Evolutionary conservation across 92 coral and sea anemone genomes (phyloP).

Genomic region (Actinostola sp.): DNA sequence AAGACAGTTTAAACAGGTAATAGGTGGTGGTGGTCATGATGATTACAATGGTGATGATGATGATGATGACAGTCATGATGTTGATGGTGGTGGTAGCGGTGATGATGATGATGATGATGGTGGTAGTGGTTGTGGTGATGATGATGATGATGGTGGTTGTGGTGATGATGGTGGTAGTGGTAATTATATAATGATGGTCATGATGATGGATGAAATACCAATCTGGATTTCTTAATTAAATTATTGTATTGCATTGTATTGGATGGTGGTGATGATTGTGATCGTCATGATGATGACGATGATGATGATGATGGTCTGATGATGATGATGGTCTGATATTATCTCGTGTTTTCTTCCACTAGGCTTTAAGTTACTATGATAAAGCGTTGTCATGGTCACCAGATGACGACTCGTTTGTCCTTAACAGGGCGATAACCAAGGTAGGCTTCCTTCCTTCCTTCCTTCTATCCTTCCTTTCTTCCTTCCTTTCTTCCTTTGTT

Average conservation of each 20-base stretch:
- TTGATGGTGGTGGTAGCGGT: no score
- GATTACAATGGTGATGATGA: neutral
- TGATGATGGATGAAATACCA: no score
- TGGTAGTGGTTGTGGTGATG: neutral
- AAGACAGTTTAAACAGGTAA: constrained; percentile 93
- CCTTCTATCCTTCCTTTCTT: no score
- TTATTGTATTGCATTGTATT: no score
- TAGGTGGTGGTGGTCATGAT: neutral
- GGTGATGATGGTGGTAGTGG: neutral
- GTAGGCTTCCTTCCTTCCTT: constrained; percentile 38
- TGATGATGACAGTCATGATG: neutral
- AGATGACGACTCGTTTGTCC: constrained; percentile 90
- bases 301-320: neutral
- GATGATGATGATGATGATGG: neutral
- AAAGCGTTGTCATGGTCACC: constrained; percentile 92
- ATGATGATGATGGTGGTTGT: neutral
- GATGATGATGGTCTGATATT: neutral
- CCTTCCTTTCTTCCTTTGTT: no score
- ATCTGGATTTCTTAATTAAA: no score
- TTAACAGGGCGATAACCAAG: constrained; percentile 95
- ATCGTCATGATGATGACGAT: neutral
- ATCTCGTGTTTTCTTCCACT: neutral
- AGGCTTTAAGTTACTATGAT: constrained; percentile 86
- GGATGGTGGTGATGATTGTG: no score
- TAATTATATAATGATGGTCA: neutral